Evolutionary conservation across 2,888 invertebrate genomes (phyloP).

Genomic region (Macrosoma leucophasiata): DNA sequence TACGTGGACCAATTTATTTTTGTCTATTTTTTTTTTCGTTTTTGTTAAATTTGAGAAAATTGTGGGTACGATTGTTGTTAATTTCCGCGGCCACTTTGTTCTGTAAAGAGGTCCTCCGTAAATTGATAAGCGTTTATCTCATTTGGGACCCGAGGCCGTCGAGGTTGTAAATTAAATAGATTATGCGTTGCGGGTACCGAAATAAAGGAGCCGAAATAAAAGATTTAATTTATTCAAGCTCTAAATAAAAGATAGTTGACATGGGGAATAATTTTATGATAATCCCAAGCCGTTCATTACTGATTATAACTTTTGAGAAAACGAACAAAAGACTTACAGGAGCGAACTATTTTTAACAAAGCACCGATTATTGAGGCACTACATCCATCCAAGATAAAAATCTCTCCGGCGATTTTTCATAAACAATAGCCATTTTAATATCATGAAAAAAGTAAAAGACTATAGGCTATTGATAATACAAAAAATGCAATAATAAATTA

Average conservation of each 20-base stretch:
- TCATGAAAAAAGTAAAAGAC: constrained; percentile 59
- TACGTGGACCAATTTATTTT: constrained; percentile 35
- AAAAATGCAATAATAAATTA: constrained; percentile 75
- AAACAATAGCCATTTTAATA: constrained; percentile 74
- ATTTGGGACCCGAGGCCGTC: constrained; percentile 35
- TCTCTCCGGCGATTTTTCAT: constrained; percentile 65
- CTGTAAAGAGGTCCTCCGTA: constrained; percentile 33
- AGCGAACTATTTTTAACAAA: constrained; percentile 31
- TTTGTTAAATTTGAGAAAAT: constrained; percentile 60
- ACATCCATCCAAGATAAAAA: constrained; percentile 50
- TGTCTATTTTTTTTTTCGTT: constrained; percentile 38
- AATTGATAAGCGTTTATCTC: constrained; percentile 47
- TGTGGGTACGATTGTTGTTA: constrained; percentile 38
- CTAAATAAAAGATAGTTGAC: no score
- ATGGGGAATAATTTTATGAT: no score
- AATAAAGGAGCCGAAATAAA: no score
- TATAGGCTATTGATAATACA: constrained; percentile 72
- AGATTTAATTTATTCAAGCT: no score
- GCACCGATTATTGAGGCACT: constrained; percentile 39
- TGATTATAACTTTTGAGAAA: no score
- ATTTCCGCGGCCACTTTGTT: constrained; percentile 43
- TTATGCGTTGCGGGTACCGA: constrained; percentile 33
- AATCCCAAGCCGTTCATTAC: no score
- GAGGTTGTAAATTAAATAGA: constrained; percentile 47
- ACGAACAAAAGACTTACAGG: constrained; percentile 19